Evolutionary conservation across 92 coral and sea anemone species (phyloP), one percentile per base, ranked within the genome.

Genomic region (Ricordea florida): DNA sequence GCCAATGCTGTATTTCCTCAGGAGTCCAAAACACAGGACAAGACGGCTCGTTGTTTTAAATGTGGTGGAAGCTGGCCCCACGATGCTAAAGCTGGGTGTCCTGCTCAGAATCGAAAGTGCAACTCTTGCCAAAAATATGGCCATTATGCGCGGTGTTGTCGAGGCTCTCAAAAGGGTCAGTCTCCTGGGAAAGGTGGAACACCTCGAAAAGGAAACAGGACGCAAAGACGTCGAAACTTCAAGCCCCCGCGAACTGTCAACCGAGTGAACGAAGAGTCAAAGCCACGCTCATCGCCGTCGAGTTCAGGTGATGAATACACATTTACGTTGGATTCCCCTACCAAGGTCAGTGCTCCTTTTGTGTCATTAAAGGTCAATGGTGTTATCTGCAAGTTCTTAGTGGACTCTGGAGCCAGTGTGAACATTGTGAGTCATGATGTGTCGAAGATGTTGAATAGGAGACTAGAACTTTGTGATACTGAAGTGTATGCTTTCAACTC

Each of bases 341-440:
- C 45, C 31, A 78, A 55, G 40, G 77, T 45, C 70, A 56, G 65
- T 50, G 57, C 85, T 16, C 85, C 69, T 36, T 36, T 55, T 47
- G 47, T 66, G 13, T 27, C 69, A 0, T 57, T 78, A 69, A 78
- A 67, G 57, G 69, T 66, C 20, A 66, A 78, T 46, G 70, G 76
- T 23, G 31, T 59, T 47, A 38, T 25, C 14, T 66, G 77, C 44
- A 53, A 62, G 30, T 65, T 64, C 44, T 44, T 79, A 16, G 85
- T 57, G 49, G 85, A 67, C 35, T 55, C 72, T 31, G 85, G 85
- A 40, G 79, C 85, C 40, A 46, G 85, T 61, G 85, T 80, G 13
- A 80, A 79, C 71, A 69, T 79, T 44, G 62, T 68, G 10, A 57
- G 30, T 57, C 5, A n/a, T 10, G 67, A 57, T 10, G 62, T 44